phyloP scores from a whole-genome alignment of 2,113 vertebrate genomes.

The Indicator maculatus region DNA sequence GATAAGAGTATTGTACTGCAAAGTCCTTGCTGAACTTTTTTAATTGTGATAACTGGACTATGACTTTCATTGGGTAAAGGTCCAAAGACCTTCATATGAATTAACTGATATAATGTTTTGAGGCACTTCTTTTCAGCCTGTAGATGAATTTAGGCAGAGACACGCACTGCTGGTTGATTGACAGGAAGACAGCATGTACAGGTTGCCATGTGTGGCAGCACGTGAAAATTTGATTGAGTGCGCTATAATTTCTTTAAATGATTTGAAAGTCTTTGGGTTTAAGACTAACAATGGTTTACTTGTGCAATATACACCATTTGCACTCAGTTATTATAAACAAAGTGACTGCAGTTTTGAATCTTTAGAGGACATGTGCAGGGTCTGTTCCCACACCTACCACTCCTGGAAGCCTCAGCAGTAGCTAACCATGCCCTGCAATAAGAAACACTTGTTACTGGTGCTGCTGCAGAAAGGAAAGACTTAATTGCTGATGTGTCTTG shows the following conservation, averaged over 20 bases:
- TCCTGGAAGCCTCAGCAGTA: not conserved
- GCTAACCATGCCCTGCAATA: too few species aligned
- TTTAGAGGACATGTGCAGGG: not conserved
- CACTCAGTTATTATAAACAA: not conserved
- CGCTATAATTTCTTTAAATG: not conserved
- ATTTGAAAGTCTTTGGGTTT: not conserved
- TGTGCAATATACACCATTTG: not conserved
- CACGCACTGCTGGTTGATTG: fast-evolving
- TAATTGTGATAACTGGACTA: not conserved
- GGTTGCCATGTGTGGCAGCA: not conserved
- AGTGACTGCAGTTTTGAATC: not conserved
- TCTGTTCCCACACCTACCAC: not conserved
- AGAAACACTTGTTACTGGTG: not conserved
- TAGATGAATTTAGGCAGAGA: not conserved
- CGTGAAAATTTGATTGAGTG: not conserved
- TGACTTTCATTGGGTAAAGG: not conserved
- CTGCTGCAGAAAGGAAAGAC: not conserved
- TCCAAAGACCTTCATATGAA: not conserved
- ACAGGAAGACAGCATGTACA: not conserved
- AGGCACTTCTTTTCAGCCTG: not conserved
- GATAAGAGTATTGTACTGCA: not conserved
- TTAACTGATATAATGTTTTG: not conserved
- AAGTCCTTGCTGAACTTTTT: not conserved
- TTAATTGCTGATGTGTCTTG: not conserved
- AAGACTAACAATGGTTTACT: not conserved